Base-by-base conservation (phyloP, 2,888 invertebrate species). In the Metallyticus violacea region DNA sequence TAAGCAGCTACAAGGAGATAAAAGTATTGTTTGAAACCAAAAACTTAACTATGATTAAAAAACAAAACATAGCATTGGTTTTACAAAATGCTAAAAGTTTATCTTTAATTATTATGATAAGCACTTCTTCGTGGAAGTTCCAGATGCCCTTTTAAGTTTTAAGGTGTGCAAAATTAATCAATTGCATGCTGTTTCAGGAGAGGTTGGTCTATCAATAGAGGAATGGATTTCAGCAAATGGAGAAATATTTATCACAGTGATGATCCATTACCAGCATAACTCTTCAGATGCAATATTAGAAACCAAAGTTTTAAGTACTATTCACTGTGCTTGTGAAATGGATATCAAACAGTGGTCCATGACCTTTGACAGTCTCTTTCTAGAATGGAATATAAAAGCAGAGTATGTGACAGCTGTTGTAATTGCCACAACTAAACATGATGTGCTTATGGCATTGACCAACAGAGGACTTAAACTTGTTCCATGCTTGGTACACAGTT, bases 341-440 rank as follows among this genome's bases (percentile, higher is more conserved):
- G 91, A 91, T 62, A 90, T 91, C 6, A 79, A 89, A 26, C 89
- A 90, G n/a, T 93, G 93, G 93, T 90, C 90, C 7, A 89, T 87
- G 25, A 89, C 90, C 1, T 89, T 93, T 79, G 91, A 92, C 81
- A 90, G 90, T 2, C 89, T 92, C 2, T 89, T 93, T 29, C 88
- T 90, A 3, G 92, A 92, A 28, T 93, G 92, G 92, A 91, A 91
- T 86, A 89, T 93, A 15, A 91, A 91, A 86, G 85, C 90, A 6
- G 91, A 92, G 3, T 91, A 90, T 88, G 90, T 93, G 81, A 92
- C 92, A 1, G 93, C 92, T 1, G 91, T 92, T 15, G 91, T 93
- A 9, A 89, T 91, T 40, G 92, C 92, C 3, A 91, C 92, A 0
- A 89, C 90, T 2, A 90, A 91, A 81, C 26, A 89, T 3, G 91